Percentiles rank a stretch among this genome's conserved stretches.
Conservation (phyloP, 2,888 invertebrate genomes). For the Sceliomorpha sp. region DNA sequence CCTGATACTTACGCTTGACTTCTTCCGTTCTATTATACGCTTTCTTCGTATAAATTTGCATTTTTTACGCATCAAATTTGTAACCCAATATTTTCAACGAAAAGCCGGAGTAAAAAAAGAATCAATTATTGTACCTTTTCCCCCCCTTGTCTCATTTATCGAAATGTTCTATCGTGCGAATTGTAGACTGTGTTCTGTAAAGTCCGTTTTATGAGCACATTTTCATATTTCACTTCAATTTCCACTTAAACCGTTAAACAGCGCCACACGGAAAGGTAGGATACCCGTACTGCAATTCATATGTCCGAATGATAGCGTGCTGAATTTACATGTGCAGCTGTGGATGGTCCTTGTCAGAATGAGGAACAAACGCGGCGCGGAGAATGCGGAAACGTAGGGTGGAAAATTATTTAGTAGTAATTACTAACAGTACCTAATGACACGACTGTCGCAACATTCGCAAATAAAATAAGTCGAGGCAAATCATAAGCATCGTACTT, state of each 20-base stretch:
- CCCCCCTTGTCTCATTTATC: no score
- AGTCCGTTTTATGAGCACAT: constrained; percentile 61
- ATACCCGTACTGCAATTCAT: constrained; percentile 76
- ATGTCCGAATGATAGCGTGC: constrained; percentile 65
- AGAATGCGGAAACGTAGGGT: constrained; percentile 40
- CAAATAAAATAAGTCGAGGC: constrained; percentile 54
- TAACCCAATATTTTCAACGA: no score
- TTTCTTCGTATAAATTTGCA: no score
- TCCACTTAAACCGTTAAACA: constrained; percentile 73
- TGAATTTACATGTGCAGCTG: constrained; percentile 70
- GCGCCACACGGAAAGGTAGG: constrained; percentile 69
- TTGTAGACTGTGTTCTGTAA: constrained; percentile 47
- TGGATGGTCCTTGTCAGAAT: constrained; percentile 63
- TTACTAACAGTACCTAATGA: constrained; percentile 70
- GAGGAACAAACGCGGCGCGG: constrained; percentile 51
- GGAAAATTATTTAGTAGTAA: constrained; percentile 77
- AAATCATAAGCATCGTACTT: constrained; percentile 32
- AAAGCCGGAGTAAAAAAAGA: no score
- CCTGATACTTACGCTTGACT: no score
- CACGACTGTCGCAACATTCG: constrained; percentile 57
- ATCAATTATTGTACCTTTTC: no score
- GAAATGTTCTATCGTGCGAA: constrained; percentile 52
- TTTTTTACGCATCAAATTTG: no score
- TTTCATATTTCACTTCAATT: constrained; percentile 78
- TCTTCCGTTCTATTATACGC: no score